Percentiles rank a stretch among this genome's conserved stretches.
Conservation (phyloP, 2,888 invertebrate species). For the Shargacucullia verbasci region DNA sequence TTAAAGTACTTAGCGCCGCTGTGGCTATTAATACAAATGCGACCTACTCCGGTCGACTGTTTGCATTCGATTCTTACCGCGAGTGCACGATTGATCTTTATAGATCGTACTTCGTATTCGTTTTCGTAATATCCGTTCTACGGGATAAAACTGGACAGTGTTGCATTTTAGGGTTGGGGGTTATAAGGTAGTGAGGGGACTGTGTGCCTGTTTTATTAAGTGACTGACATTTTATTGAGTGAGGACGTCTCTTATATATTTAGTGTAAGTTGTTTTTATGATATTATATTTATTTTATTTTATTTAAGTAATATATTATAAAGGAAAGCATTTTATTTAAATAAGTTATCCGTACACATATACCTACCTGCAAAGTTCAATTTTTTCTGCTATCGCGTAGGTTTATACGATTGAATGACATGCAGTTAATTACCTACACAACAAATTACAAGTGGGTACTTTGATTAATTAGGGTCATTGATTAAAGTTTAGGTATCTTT, state of each 20-base stretch:
- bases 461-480: too few species aligned
- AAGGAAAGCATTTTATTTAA: too few species aligned
- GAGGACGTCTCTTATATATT: conserved; percentile 54
- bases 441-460: too few species aligned
- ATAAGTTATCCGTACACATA: too few species aligned
- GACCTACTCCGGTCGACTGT: conserved; percentile 69
- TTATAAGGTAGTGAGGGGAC: conserved; percentile 38
- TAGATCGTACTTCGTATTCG: conserved; percentile 46
- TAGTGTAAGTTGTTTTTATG: conserved; percentile 49
- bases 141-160: conserved; percentile 42
- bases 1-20: conserved; percentile 61
- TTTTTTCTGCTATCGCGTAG: not conserved
- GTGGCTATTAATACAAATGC: conserved; percentile 80
- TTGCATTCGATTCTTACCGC: conserved; percentile 68
- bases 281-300: too few species aligned
- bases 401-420: too few species aligned
- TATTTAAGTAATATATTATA: conserved; percentile 1
- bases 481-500: too few species aligned
- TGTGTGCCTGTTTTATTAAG: conserved; percentile 61
- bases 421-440: too few species aligned
- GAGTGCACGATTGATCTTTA: conserved; percentile 68
- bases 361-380: too few species aligned
- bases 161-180: conserved; percentile 51
- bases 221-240: conserved; percentile 57
- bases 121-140: conserved; percentile 29